phyloP scores from a whole-genome alignment of 2,888 invertebrate species.

The Trimorus sp. region DNA sequence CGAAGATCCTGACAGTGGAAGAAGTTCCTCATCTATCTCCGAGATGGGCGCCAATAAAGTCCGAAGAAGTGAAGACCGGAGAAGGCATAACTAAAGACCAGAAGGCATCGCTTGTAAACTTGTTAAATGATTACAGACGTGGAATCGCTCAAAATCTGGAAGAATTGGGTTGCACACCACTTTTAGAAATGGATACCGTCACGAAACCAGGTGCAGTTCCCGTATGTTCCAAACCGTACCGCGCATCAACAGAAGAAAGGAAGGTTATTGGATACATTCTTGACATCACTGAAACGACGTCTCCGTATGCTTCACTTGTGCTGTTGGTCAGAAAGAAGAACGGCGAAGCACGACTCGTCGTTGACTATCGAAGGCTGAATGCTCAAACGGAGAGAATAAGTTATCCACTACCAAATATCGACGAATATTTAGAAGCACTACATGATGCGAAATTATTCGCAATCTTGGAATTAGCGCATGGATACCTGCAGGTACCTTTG shows the following conservation, averaged over 20 bases:
- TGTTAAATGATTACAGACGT: background rate
- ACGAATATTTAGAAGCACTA: constrained; percentile 1
- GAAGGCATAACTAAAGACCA: background rate
- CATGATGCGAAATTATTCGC: constrained; percentile 6
- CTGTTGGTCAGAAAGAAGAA: constrained; percentile 34
- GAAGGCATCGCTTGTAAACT: background rate
- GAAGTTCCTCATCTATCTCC: background rate
- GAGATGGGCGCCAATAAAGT: background rate
- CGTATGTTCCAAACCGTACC: constrained; percentile 30
- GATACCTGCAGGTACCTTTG: constrained; percentile 9
- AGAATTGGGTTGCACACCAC: constrained; percentile 22
- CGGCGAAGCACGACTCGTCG: background rate
- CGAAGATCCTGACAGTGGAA: background rate
- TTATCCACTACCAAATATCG: constrained; percentile 26
- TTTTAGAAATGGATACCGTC: constrained; percentile 15
- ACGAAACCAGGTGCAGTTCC: constrained; percentile 21
- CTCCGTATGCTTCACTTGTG: constrained; percentile 29
- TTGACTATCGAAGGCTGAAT: constrained; percentile 15
- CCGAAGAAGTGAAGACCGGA: background rate
- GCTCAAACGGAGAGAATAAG: constrained; percentile 10
- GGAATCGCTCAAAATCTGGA: constrained; percentile 12
- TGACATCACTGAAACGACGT: constrained; percentile 27
- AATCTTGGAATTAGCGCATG: constrained; percentile 6
- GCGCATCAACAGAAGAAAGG: constrained; percentile 30
- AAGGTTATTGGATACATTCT: constrained; percentile 20